A percentile compares a stretch with the other conserved stretches of the same genome.
Conservation (phyloP, 2,797 vertebrate species). For the Malacoctenus gilli region DNA sequence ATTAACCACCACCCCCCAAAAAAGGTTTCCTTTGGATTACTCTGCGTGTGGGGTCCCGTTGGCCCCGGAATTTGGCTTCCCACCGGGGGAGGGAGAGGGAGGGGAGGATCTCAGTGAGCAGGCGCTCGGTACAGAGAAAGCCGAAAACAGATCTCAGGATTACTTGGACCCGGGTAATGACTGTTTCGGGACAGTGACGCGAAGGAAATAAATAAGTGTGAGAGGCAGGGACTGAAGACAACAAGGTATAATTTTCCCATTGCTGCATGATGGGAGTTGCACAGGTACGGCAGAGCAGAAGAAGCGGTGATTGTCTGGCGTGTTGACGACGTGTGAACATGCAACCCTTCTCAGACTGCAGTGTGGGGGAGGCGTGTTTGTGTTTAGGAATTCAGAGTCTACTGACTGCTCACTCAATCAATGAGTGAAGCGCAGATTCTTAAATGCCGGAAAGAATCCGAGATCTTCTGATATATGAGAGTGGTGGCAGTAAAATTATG, state of each 20-base stretch:
- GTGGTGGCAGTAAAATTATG: no score
- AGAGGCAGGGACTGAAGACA: conserved; percentile 32
- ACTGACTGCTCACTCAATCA: no score
- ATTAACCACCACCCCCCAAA: background rate
- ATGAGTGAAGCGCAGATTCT: no score
- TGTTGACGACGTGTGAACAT: conserved; percentile 2
- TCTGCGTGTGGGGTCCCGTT: conserved; percentile 63
- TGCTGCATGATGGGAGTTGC: conserved; percentile 23
- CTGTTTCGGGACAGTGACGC: conserved; percentile 69
- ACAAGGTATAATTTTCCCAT: conserved; percentile 43
- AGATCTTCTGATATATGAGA: no score
- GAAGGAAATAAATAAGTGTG: conserved; percentile 55
- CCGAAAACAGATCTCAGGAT: conserved; percentile 44
- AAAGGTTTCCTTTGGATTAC: no score
- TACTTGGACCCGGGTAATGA: conserved; percentile 65
- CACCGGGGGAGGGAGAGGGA: no score
- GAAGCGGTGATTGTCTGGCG: background rate
- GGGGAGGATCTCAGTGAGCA: conserved; percentile 49
- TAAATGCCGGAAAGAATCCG: no score
- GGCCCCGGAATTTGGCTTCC: conserved; percentile 56
- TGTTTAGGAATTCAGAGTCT: no score
- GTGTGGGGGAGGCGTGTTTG: background rate
- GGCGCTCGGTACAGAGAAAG: conserved; percentile 24
- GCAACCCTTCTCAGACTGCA: no score
- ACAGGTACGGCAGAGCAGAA: conserved; percentile 16